A percentile compares a stretch with the other conserved stretches of the same genome.
Conservation (phyloP, 2,888 invertebrate species). For the Xiphydria camelus region DNA sequence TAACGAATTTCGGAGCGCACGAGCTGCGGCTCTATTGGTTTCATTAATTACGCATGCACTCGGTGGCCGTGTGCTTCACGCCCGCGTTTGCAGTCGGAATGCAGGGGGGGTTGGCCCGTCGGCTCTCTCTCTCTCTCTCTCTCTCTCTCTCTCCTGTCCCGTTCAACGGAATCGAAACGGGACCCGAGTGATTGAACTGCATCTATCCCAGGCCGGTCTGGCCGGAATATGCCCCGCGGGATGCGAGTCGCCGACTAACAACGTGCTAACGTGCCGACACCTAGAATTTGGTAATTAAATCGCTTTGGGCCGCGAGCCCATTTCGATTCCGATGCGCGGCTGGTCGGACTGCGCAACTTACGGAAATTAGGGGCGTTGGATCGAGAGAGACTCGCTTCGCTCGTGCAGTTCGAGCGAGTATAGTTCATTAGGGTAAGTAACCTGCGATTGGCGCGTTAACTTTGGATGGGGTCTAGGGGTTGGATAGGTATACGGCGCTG, state of each 20-base stretch:
- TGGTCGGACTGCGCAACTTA: no score
- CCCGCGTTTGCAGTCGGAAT: slow-evolving; percentile 2
- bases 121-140: no score
- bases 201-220: slow-evolving; percentile 27
- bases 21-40: slow-evolving; percentile 53
- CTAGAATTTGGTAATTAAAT: slow-evolving; percentile 52
- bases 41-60: slow-evolving; percentile 53
- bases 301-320: slow-evolving; percentile 23
- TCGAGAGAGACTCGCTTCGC: no score
- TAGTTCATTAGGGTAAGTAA: no score
- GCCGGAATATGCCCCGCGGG: slow-evolving; percentile 38
- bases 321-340: no score
- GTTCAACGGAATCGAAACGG: slow-evolving; percentile 15
- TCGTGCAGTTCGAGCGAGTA: no score
- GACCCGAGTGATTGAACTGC: slow-evolving; percentile 31
- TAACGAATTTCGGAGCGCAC: slow-evolving; percentile 50
- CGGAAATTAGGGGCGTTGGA: no score
- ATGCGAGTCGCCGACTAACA: slow-evolving; percentile 21
- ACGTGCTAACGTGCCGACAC: slow-evolving; percentile 45
- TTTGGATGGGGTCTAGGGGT: no score
- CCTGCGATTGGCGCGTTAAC: no score
- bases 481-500: no score
- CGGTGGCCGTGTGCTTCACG: background rate
- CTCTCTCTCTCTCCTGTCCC: no score
- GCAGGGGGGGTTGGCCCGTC: slow-evolving; percentile 10